These are phyloP conservation scores for Otolemur garnettii DNA, from an alignment of 2,113 vertebrate species.

Conservation along the genomic window DNA sequence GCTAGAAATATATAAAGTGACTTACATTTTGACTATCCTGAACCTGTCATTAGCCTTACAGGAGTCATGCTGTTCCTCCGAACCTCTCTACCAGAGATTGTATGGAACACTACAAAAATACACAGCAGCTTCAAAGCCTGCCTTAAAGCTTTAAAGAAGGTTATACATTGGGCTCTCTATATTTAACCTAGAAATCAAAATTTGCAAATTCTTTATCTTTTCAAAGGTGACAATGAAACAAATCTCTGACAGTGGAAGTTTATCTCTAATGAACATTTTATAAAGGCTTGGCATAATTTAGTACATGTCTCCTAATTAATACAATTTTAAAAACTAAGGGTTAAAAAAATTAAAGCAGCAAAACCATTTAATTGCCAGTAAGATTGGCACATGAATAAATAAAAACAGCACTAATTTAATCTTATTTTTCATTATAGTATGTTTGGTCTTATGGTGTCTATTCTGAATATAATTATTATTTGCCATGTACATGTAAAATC, in stretches of 20 bases:
- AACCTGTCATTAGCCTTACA: slow-evolving; percentile 60
- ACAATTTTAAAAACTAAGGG: not conserved
- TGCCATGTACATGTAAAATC: not conserved
- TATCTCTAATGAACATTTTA: slow-evolving; percentile 40
- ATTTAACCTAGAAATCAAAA: slow-evolving; percentile 75
- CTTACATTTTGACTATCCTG: slow-evolving; percentile 66
- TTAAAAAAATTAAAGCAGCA: not conserved
- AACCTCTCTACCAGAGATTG: slow-evolving; percentile 68
- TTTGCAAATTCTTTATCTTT: slow-evolving; percentile 69
- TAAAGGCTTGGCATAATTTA: slow-evolving; percentile 46
- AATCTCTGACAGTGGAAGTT: slow-evolving; percentile 17
- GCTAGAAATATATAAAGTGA: slow-evolving; percentile 70
- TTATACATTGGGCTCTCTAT: not conserved
- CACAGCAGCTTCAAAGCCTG: slow-evolving; percentile 79
- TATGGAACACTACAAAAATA: slow-evolving; percentile 72
- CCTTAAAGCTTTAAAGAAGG: slow-evolving; percentile 67
- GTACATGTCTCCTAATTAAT: slow-evolving; percentile 43
- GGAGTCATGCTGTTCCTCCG: slow-evolving; percentile 68
- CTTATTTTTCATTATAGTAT: slow-evolving; percentile 17
- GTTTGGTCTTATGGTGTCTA: not conserved
- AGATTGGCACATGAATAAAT: not conserved
- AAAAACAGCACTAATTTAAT: not conserved
- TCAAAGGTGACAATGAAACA: slow-evolving; percentile 60
- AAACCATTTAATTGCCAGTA: not conserved
- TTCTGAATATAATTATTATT: not conserved